phyloP scores from a whole-genome alignment of 2,888 invertebrate species.

The Hydraecia micacea region DNA sequence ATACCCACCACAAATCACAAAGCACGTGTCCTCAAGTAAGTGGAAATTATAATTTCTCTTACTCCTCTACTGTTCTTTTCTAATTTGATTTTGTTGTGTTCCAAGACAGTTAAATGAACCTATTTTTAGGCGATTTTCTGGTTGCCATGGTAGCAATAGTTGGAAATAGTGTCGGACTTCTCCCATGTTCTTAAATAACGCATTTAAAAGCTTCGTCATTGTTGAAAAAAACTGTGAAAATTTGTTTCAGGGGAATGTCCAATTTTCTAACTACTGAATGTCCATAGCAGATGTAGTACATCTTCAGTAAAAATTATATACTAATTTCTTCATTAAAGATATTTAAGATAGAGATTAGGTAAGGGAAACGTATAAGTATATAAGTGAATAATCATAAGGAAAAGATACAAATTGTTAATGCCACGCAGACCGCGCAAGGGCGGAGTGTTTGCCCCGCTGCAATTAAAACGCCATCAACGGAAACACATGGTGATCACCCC shows the following conservation, averaged over 20 bases:
- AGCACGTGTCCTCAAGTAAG: not conserved
- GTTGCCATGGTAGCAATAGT: not conserved
- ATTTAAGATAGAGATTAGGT: not conserved
- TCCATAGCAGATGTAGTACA: not conserved
- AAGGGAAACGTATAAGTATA: not conserved
- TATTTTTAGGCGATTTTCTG: not conserved
- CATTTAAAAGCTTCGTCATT: not conserved
- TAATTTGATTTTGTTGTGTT: not conserved
- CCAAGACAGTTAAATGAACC: not conserved
- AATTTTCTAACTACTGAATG: not conserved
- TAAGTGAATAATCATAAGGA: constrained; percentile 9
- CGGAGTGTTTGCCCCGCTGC: constrained; percentile 80
- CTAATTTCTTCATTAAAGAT: not conserved
- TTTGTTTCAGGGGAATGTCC: not conserved
- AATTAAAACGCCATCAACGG: constrained; percentile 85
- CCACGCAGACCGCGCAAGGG: constrained; percentile 67
- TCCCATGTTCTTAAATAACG: not conserved
- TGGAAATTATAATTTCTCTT: not conserved
- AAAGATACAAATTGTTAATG: constrained; percentile 51
- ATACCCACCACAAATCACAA: too few species aligned
- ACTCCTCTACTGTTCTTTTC: not conserved
- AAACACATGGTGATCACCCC: constrained; percentile 77
- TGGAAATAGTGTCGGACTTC: not conserved
- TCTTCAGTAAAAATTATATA: not conserved
- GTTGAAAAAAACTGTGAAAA: not conserved